Evolutionary conservation across 2,797 vertebrate species (phyloP).

Genomic region (Mallotus villosus): DNA sequence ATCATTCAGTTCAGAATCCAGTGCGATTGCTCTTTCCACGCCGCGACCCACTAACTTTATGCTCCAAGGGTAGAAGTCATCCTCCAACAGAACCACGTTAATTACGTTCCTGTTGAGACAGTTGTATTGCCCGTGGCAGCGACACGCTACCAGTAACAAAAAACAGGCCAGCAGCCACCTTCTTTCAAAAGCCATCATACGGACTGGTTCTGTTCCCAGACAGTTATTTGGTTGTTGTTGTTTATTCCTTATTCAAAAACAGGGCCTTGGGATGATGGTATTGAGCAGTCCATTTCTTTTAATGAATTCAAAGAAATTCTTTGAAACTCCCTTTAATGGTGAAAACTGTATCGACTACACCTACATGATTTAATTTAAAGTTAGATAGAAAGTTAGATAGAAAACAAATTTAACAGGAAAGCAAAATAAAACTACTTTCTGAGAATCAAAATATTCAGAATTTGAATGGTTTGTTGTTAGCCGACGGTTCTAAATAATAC

Average conservation of each 20-base stretch:
- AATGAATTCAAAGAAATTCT: neutral
- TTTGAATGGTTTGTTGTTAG: neutral
- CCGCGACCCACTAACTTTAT: conserved; percentile 63
- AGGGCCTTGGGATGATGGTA: neutral
- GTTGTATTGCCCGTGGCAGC: neutral
- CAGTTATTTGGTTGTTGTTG: neutral
- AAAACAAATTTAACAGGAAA: neutral
- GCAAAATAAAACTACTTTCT: neutral
- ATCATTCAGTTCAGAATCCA: conserved; percentile 49
- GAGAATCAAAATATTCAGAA: neutral
- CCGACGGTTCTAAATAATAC: neutral
- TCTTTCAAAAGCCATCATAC: conserved; percentile 33
- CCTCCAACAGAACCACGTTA: conserved; percentile 87
- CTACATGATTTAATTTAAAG: neutral
- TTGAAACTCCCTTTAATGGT: too few species aligned
- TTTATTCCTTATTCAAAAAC: neutral
- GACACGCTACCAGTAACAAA: conserved; percentile 32
- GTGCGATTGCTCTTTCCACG: conserved; percentile 70
- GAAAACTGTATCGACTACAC: too few species aligned
- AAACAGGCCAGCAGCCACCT: conserved; percentile 40
- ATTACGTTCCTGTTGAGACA: conserved; percentile 67
- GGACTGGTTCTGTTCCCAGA: neutral
- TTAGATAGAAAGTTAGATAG: neutral
- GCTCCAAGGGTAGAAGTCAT: conserved; percentile 74
- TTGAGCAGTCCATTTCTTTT: neutral